Percentiles rank a stretch among this genome's conserved stretches.
Conservation (phyloP, 2,888 invertebrate genomes). For the Mimachlamys varia region DNA sequence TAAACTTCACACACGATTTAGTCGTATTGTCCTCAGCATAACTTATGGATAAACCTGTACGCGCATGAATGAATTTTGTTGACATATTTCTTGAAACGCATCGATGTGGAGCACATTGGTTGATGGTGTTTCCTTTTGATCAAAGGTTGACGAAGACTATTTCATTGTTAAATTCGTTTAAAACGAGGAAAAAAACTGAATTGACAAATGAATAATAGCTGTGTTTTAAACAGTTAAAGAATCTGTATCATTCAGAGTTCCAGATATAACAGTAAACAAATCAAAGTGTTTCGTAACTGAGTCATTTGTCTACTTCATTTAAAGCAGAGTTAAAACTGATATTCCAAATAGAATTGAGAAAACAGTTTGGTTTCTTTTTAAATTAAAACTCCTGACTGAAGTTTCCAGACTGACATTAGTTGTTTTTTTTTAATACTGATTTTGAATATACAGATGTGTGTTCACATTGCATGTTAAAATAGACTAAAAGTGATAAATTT, state of each 20-base stretch:
- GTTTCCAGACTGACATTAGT: neutral
- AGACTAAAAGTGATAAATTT: neutral
- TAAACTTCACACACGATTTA: slow-evolving; percentile 6
- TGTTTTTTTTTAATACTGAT: neutral
- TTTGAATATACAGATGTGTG: neutral
- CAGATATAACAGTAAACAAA: no score
- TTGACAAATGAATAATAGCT: no score
- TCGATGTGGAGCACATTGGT: neutral
- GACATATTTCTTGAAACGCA: neutral
- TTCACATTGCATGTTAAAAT: neutral
- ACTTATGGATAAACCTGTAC: neutral
- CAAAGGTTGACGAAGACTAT: neutral
- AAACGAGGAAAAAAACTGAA: neutral
- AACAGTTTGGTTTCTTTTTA: no score
- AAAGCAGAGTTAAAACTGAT: no score
- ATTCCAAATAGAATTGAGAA: no score
- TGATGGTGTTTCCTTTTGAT: neutral
- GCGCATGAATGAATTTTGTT: neutral
- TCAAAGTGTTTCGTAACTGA: no score
- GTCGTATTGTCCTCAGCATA: neutral
- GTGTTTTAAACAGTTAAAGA: no score
- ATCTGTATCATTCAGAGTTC: no score
- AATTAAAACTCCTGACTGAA: no score
- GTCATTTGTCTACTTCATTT: no score
- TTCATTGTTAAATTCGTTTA: neutral